phyloP scores from a whole-genome alignment of 2,797 vertebrate species.

The Poliocrania exsul region DNA sequence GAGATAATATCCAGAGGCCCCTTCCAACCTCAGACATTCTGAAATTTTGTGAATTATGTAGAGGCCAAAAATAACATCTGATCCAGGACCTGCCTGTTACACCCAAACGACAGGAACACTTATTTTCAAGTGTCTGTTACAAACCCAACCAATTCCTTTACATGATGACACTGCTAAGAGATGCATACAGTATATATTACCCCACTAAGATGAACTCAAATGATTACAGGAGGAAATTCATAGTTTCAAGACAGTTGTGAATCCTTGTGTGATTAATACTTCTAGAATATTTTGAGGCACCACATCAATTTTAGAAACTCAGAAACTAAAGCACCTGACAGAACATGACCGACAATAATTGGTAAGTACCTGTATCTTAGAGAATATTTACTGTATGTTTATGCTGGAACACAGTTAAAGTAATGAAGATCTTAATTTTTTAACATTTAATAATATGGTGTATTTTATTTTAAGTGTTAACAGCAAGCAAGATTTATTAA shows the following conservation, averaged over 20 bases:
- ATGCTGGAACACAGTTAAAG: not conserved
- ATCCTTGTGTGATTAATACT: conserved; percentile 34
- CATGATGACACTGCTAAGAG: conserved; percentile 4
- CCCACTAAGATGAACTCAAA: conserved; percentile 42
- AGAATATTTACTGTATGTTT: not conserved
- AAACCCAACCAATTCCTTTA: not conserved
- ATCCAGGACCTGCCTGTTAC: not conserved
- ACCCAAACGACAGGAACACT: not conserved
- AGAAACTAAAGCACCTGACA: conserved; percentile 20
- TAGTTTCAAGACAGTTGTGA: conserved; percentile 23
- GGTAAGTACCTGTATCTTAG: not conserved
- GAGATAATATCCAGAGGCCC: not conserved
- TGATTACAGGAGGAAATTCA: conserved; percentile 53
- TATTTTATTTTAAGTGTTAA: not conserved
- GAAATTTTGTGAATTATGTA: not conserved
- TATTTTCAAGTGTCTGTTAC: not conserved
- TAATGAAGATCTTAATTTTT: not conserved
- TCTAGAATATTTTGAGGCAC: conserved; percentile 13
- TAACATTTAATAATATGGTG: not conserved
- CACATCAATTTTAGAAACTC: conserved; percentile 45
- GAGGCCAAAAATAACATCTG: not conserved
- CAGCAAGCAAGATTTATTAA: not conserved
- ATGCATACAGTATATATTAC: not conserved
- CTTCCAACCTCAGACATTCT: not conserved
- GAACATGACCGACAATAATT: not conserved